Percentiles rank a stretch among this genome's conserved stretches.
These are phyloP conservation scores for Corythornis vintsioides DNA, from an alignment of 2,113 vertebrate genomes.

Conservation along the genomic window DNA sequence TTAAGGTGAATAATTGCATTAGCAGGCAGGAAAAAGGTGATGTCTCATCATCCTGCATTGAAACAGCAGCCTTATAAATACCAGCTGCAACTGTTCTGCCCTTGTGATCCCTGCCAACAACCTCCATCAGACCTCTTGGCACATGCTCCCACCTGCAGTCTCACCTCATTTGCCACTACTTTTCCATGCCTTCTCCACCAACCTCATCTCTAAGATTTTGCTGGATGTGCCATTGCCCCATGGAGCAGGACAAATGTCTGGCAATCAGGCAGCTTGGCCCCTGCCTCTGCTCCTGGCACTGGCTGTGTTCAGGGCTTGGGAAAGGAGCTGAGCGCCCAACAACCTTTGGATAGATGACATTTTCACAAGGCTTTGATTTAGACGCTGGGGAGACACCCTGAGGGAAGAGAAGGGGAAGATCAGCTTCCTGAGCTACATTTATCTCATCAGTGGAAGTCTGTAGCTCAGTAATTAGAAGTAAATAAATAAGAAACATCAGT, in stretches of 20 bases:
- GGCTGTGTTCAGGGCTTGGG: not conserved
- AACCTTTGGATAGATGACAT: fast-evolving
- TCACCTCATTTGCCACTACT: not conserved
- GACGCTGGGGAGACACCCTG: not conserved
- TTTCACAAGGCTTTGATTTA: not conserved
- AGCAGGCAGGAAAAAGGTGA: not conserved
- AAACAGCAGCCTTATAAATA: not conserved
- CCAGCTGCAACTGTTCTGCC: not conserved
- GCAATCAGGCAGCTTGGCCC: not conserved
- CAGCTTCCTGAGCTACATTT: constrained; percentile 7
- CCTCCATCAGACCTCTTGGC: not conserved
- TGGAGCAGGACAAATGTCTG: not conserved
- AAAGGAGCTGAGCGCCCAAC: not conserved
- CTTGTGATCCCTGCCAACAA: not conserved
- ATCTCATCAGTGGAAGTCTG: constrained; percentile 22
- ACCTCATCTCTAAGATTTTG: not conserved
- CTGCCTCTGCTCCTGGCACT: not conserved
- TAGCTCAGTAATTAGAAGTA: constrained; percentile 24
- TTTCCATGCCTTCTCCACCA: not conserved
- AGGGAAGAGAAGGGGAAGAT: not conserved
- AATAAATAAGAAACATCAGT: constrained; percentile 41
- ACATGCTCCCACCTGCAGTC: not conserved
- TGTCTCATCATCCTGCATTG: not conserved
- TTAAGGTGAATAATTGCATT: not conserved
- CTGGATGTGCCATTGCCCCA: not conserved